Conservation (phyloP, 2,888 invertebrate species). For the Eurois occulta region DNA sequence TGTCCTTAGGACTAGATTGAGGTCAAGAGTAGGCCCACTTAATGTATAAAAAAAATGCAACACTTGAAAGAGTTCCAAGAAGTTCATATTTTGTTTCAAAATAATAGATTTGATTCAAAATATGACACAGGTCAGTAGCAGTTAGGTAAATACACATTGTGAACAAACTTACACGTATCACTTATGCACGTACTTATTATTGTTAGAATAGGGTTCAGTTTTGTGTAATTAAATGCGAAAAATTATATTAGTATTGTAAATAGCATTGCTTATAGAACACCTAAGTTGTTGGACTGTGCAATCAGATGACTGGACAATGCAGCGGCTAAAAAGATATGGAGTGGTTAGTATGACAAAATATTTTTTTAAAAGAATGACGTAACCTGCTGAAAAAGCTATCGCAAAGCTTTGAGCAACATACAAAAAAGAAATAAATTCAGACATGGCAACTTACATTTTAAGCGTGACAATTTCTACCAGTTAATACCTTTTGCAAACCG, state of each 20-base stretch:
- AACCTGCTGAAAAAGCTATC: too few species aligned
- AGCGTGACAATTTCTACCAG: neutral
- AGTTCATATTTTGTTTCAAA: conserved; percentile 54
- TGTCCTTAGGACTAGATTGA: too few species aligned
- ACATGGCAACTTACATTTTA: neutral
- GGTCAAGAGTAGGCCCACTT: too few species aligned
- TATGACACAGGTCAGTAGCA: conserved; percentile 75
- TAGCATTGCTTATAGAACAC: conserved; percentile 64
- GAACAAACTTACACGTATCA: conserved; percentile 20
- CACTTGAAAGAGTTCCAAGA: conserved; percentile 15
- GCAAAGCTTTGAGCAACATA: too few species aligned
- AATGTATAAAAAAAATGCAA: too few species aligned
- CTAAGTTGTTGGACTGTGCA: conserved; percentile 78
- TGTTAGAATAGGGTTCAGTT: conserved; percentile 57
- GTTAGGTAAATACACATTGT: conserved; percentile 71
- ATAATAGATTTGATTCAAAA: conserved; percentile 71
- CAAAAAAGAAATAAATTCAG: neutral
- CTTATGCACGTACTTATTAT: conserved; percentile 25
- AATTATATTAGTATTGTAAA: conserved; percentile 67
- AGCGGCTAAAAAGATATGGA: conserved; percentile 66
- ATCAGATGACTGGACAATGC: conserved; percentile 84
- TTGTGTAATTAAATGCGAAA: conserved; percentile 47
- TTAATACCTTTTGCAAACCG: too few species aligned
- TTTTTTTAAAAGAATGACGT: neutral
- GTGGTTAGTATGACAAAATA: conserved; percentile 24